Conservation (phyloP, 2,113 vertebrate species). For the Columba livia region DNA sequence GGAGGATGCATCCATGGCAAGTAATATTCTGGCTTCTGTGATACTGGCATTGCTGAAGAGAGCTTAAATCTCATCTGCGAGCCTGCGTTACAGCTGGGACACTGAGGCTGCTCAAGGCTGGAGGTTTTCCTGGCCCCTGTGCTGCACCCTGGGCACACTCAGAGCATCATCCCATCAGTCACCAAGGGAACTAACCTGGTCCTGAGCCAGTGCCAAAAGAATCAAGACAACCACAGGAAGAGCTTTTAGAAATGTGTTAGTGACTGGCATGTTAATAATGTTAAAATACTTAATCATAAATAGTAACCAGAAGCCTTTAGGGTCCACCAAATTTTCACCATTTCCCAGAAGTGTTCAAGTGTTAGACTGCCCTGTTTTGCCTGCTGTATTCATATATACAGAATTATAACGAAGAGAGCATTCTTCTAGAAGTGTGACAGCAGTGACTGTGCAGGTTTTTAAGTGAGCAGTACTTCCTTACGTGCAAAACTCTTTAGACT, state of each 20-base stretch:
- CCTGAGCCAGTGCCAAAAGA: neutral
- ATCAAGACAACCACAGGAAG: neutral
- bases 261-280: neutral
- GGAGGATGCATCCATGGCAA: neutral
- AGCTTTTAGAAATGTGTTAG: neutral
- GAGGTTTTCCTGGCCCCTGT: neutral
- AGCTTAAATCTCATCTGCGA: neutral
- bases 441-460: neutral
- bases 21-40: neutral
- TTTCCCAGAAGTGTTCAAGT: neutral
- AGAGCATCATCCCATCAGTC: neutral
- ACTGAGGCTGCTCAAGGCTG: neutral
- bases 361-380: neutral
- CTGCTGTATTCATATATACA: neutral
- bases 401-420: neutral
- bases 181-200: neutral
- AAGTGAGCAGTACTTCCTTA: neutral
- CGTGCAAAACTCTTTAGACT: neutral
- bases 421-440: neutral
- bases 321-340: fast-evolving
- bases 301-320: neutral
- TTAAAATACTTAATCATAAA: neutral
- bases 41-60: neutral
- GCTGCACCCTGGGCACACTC: neutral
- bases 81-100: neutral